Conservation (phyloP, 1,140 invertebrate genomes). For the Mya arenaria region DNA sequence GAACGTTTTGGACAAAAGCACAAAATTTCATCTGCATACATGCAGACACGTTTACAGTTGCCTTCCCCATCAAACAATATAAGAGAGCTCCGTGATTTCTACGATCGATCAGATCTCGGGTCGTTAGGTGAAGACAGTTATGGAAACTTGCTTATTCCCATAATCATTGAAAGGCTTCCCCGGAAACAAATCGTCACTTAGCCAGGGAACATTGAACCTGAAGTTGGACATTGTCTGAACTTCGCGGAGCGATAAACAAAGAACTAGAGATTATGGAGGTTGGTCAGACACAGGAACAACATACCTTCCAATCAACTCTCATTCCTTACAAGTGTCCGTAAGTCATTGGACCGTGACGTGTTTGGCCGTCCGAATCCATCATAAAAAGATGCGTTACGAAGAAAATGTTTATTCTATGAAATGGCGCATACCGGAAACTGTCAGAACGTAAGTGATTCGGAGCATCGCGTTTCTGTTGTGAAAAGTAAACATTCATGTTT, state of each 20-base stretch:
- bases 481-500: no score
- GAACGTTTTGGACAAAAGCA: conserved; percentile 35
- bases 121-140: conserved; percentile 24
- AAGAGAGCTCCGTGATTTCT: neutral
- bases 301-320: no score
- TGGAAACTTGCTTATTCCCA: conserved; percentile 1
- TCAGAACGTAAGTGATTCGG: no score
- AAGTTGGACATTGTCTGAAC: neutral
- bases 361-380: no score
- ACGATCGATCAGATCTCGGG: conserved; percentile 32
- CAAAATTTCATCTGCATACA: conserved; percentile 13
- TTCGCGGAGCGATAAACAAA: neutral
- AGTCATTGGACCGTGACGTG: no score
- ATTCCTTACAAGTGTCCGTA: no score
- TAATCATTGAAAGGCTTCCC: conserved; percentile 18
- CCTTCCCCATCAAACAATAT: conserved; percentile 19
- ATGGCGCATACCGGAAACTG: no score
- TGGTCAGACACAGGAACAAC: no score
- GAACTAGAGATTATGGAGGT: no score
- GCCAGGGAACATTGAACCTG: neutral
- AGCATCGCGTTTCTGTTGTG: no score
- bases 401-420: no score
- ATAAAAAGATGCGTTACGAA: no score
- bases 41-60: conserved; percentile 21
- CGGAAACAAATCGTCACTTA: neutral